Conservation (phyloP, 2,797 vertebrate species). For the Otolemur crassicaudatus region DNA sequence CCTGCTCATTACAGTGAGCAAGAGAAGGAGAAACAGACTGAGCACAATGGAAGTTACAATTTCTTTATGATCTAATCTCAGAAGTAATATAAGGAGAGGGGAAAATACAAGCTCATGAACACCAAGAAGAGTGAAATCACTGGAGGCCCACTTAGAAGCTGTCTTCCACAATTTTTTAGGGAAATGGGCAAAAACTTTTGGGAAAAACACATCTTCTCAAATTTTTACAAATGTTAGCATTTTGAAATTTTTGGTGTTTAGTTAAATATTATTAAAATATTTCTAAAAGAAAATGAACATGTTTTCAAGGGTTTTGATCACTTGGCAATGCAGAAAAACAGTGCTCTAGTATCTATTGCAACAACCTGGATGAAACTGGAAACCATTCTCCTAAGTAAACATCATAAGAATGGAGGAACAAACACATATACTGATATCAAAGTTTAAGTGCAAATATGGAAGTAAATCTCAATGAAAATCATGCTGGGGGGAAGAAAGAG, state of each 20-base stretch:
- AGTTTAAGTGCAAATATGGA: too few relatives aligned
- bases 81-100: neutral
- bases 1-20: neutral
- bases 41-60: neutral
- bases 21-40: neutral
- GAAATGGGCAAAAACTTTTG: neutral
- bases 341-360: too few relatives aligned
- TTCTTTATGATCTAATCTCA: neutral
- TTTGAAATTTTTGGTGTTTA: neutral
- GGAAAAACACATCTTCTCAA: neutral
- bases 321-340: neutral
- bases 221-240: neutral
- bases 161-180: neutral
- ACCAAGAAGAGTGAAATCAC: too few relatives aligned
- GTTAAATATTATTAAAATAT: neutral
- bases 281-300: neutral
- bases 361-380: too few relatives aligned
- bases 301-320: slow-evolving; percentile 7
- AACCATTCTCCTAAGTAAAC: too few relatives aligned
- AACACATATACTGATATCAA: too few relatives aligned
- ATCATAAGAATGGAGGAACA: too few relatives aligned
- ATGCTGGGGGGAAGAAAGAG: too few relatives aligned
- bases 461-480: too few relatives aligned
- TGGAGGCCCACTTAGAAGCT: neutral
- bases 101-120: neutral